Conservation (phyloP, 2,888 invertebrate species). For the Nymphalis polychloros region DNA sequence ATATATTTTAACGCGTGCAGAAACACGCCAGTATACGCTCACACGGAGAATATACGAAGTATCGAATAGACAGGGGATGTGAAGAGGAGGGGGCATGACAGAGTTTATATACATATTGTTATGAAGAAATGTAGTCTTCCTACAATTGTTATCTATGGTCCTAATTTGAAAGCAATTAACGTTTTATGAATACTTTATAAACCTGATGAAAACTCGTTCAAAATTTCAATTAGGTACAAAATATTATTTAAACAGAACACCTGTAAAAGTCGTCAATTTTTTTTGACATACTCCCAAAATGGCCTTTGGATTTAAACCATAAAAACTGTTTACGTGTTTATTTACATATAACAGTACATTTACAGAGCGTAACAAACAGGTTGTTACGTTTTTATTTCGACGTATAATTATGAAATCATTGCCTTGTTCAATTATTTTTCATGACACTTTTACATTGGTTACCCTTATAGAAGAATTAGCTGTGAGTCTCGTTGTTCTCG, state of each 20-base stretch:
- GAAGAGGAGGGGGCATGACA: no score
- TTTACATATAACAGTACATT: conserved; percentile 13
- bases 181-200: not conserved
- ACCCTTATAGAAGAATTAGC: no score
- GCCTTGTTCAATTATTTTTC: conserved; percentile 55
- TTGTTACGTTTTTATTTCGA: conserved; percentile 16
- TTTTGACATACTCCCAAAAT: conserved; percentile 7
- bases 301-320: conserved; percentile 13
- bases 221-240: conserved; percentile 4
- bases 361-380: conserved; percentile 13
- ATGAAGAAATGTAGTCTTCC: no score
- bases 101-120: no score
- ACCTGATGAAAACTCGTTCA: not conserved
- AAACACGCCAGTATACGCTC: no score
- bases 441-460: conserved; percentile 46
- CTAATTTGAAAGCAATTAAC: conserved; percentile 8
- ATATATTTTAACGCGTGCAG: no score
- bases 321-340: conserved; percentile 18
- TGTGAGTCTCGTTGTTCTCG: no score
- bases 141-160: not conserved
- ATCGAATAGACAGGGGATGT: no score
- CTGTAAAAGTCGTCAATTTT: conserved; percentile 12
- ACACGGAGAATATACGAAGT: no score
- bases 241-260: conserved; percentile 12
- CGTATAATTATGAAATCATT: conserved; percentile 32